Base-by-base conservation (phyloP, 1,140 invertebrate species). In the Aphis craccivora region DNA sequence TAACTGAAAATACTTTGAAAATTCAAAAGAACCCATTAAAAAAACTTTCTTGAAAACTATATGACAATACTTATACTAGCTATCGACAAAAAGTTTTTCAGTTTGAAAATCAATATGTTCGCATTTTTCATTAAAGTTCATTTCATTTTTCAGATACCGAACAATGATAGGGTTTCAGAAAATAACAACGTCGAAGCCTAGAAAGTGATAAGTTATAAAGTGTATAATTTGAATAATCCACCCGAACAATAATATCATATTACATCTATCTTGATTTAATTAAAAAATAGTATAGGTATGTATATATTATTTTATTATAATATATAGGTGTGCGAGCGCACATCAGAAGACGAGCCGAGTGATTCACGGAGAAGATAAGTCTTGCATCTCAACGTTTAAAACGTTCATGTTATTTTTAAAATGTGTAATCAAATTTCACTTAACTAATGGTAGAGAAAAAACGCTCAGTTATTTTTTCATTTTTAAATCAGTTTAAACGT, bases 141-240 rank as follows among this genome's bases (percentile, higher is more conserved):
- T 51, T 90, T 90, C 7, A 23, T 48, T 48, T 18, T n/a, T 30
- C 53, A 55, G 35, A 89, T 55, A 55, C n/a, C 22, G 35, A 25
- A 89, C 88, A 30, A 76, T 23, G 55, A 81, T 48, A 76, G 30
- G 90, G 90, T 45, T 91, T 90, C 88, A 14, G 23, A 40, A n/a
- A 20, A 40, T 40, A 55, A 11, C 18, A 25, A 37, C n/a, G 43
- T 48, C 90, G 90, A 91, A 91, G 67, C 90, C 90, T 48, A 35
- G 60, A 48, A 91, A 91, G 90, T 91, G 90, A 91, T 76, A 35
- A 81, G 55, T 91, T 90, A 35, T 25, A n/a, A 91, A 91, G 40
- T 91, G 67, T 25, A 11, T 48, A 81, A 81, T 76, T 81, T 91
- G 35, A 91, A 91, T 91, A 91, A 91, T 91, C 90, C 90, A 20